phyloP scores from a whole-genome alignment of 2,888 invertebrate genomes.

The Ceraclea dissimilis region DNA sequence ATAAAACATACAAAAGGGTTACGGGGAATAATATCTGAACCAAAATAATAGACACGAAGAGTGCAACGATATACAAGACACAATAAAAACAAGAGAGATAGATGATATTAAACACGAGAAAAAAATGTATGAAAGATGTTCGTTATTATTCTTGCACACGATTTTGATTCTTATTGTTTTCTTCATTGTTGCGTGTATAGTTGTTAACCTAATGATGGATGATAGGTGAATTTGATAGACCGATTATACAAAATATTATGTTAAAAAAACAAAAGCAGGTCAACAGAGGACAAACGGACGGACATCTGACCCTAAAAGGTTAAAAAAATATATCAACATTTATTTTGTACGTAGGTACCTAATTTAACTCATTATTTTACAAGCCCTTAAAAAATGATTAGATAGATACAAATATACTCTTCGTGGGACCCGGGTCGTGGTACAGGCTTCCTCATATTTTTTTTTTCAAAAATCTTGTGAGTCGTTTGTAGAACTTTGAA shows the following conservation, averaged over 20 bases:
- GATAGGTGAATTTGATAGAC: neutral
- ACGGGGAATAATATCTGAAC: neutral
- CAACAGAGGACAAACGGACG: conserved; percentile 1
- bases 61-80: neutral
- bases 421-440: too few species aligned
- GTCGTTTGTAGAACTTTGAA: too few species aligned
- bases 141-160: neutral
- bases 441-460: too few species aligned
- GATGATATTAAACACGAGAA: neutral
- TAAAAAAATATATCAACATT: too few species aligned
- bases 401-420: too few species aligned
- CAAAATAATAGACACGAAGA: neutral
- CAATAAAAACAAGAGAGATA: neutral
- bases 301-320: conserved; percentile 3
- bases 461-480: too few species aligned
- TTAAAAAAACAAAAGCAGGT: neutral
- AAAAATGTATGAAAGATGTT: neutral
- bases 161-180: neutral
- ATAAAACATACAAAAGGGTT: neutral
- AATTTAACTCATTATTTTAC: too few species aligned
- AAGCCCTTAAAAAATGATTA: too few species aligned
- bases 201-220: neutral
- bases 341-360: too few species aligned
- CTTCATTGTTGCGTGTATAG: neutral
- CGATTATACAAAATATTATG: neutral